These are phyloP conservation scores for Atherinomorus stipes DNA, from an alignment of 2,113 vertebrate species.

Conservation along the genomic window DNA sequence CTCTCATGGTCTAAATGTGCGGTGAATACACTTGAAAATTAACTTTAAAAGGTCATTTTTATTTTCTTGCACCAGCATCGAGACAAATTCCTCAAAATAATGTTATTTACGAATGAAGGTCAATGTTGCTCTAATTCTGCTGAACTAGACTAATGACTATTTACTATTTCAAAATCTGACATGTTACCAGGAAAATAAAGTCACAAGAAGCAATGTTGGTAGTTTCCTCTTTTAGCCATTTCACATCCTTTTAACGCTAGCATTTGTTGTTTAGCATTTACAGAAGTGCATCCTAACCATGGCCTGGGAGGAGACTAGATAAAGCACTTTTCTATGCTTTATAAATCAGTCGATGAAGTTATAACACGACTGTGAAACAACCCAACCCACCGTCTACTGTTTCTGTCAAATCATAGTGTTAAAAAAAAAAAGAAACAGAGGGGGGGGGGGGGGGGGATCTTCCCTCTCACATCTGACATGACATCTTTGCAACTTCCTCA, in stretches of 20 bases:
- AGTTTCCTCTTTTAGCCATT: slow-evolving; percentile 69
- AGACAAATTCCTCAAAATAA: too few relatives aligned
- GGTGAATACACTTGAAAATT: too few relatives aligned
- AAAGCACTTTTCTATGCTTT: background rate
- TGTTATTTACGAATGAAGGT: too few relatives aligned
- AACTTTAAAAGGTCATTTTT: too few relatives aligned
- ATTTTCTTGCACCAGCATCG: too few relatives aligned
- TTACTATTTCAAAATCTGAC: background rate
- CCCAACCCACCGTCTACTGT: background rate
- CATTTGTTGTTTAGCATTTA: slow-evolving; percentile 4
- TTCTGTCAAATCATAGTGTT: slow-evolving; percentile 36
- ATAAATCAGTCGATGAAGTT: background rate
- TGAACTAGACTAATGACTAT: background rate
- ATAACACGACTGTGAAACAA: background rate
- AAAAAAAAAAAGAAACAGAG: slow-evolving; percentile 15
- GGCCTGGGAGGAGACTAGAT: background rate
- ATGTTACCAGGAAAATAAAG: background rate
- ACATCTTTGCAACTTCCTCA: slow-evolving; percentile 80
- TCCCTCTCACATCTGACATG: slow-evolving; percentile 28
- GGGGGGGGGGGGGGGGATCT: slow-evolving; percentile 30
- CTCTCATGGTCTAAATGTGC: too few relatives aligned
- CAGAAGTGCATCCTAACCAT: slow-evolving; percentile 26
- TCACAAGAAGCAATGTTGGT: background rate
- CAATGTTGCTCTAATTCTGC: background rate
- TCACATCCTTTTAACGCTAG: slow-evolving; percentile 56